Evolutionary conservation across 2,113 vertebrate genomes (phyloP).

Genomic region (Hemibagrus wyckioides): DNA sequence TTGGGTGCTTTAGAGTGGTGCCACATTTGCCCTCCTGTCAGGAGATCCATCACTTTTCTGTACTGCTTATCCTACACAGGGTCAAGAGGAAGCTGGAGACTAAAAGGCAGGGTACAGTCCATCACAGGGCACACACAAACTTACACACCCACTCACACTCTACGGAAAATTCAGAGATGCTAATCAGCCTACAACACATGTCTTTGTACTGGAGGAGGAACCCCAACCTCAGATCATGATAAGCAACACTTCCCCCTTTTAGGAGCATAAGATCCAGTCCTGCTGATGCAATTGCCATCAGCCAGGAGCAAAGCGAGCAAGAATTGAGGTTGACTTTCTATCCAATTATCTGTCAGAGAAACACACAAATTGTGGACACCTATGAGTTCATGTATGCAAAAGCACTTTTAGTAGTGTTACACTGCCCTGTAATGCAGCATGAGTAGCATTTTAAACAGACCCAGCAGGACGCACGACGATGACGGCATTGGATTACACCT

Average conservation of each 20-base stretch:
- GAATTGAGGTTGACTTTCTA: not conserved
- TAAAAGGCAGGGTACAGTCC: too few relatives aligned
- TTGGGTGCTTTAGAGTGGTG: not conserved
- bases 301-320: not conserved
- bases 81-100: too few relatives aligned
- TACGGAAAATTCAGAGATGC: too few relatives aligned
- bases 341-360: not conserved
- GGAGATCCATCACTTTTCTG: not conserved
- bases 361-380: not conserved
- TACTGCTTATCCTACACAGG: too few relatives aligned
- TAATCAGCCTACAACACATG: too few relatives aligned
- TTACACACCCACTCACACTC: too few relatives aligned
- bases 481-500: not conserved
- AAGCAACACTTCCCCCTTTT: too few relatives aligned
- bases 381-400: not conserved
- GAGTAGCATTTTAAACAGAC: not conserved
- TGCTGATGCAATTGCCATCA: not conserved
- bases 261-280: not conserved
- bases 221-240: too few relatives aligned
- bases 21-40: not conserved
- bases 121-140: too few relatives aligned
- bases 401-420: not conserved
- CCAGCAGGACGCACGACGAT: not conserved
- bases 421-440: not conserved
- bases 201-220: too few relatives aligned